Evolutionary conservation across 2,888 invertebrate genomes (phyloP), one percentile per base, ranked within the genome.

Genomic region (Eupithecia inturbata): DNA sequence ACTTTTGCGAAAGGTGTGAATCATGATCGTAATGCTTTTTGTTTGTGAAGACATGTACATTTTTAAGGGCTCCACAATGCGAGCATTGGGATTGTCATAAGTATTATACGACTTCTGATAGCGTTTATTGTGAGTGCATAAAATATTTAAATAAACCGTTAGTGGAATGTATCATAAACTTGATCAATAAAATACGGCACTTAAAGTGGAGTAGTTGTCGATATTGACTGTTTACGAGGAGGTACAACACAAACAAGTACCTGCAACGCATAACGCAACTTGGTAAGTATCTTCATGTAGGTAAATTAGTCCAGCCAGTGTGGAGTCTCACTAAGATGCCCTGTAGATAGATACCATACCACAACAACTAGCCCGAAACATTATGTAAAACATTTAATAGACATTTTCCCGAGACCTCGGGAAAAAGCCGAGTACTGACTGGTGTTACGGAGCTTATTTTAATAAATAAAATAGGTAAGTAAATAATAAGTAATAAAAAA

Each of bases 1-100:
- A 87, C 84, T 86, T 86, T 85, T 81, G 85, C 83, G 78, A 80
- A 78, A 80, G 79, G 80, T 80, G 79, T 80, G 80, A 80, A 80
- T 80, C 80, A 78, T 76, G 77, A 76, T 76, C 73, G 63, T 78
- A 77, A 73, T 76, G 75, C 75, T 77, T 79, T 80, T 80, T 79
- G 77, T 79, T 78, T 71, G 71, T 73, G 73, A 72, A 72, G 70
- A 75, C 74, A 66, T 75, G 63, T 63, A 57, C 68, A 53, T 76
- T 72, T 69, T 67, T 70, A 74, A 74, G 69, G 69, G 74, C 74
- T 64, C 68, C 67, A 76, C 76, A 76, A 78, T 74, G 75, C 72
- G 78, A 74, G 78, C 78, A 78, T 78, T 74, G 69, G 70, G 72
- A 72, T 66, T 78, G 76, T 74, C 62, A 73, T 73, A 64, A 74